Conservation (phyloP, 2,888 invertebrate species). For the Cerastis leucographa region DNA sequence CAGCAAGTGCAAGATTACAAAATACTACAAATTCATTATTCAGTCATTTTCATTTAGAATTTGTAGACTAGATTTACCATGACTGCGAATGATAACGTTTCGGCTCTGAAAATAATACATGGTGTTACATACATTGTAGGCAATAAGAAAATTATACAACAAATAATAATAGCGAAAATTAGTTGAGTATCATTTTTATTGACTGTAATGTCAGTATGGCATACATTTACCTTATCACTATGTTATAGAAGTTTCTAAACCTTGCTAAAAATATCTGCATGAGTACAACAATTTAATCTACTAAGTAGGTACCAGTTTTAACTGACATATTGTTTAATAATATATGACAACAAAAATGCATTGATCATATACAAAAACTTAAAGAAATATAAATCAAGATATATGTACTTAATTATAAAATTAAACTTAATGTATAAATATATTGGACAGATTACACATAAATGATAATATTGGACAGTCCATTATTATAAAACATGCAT, state of each 20-base stretch:
- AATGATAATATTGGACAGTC: conserved; percentile 56
- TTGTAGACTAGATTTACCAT: neutral
- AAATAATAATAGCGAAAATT: conserved; percentile 32
- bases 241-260: conserved; percentile 67
- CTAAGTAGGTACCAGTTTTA: conserved; percentile 50
- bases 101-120: neutral
- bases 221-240: conserved; percentile 77
- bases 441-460: conserved; percentile 61
- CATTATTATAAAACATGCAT: conserved; percentile 42
- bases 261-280: conserved; percentile 54
- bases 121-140: neutral
- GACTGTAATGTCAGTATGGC: conserved; percentile 78
- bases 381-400: conserved; percentile 29
- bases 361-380: conserved; percentile 46
- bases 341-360: conserved; percentile 61
- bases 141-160: neutral
- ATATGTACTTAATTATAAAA: conserved; percentile 40
- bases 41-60: no score
- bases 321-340: conserved; percentile 43
- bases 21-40: neutral
- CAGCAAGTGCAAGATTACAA: neutral
- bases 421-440: conserved; percentile 49
- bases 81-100: neutral
- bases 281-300: conserved; percentile 62
- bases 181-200: conserved; percentile 78